phyloP scores from a whole-genome alignment of 2,113 vertebrate species.

The Triplophysa dalaica region DNA sequence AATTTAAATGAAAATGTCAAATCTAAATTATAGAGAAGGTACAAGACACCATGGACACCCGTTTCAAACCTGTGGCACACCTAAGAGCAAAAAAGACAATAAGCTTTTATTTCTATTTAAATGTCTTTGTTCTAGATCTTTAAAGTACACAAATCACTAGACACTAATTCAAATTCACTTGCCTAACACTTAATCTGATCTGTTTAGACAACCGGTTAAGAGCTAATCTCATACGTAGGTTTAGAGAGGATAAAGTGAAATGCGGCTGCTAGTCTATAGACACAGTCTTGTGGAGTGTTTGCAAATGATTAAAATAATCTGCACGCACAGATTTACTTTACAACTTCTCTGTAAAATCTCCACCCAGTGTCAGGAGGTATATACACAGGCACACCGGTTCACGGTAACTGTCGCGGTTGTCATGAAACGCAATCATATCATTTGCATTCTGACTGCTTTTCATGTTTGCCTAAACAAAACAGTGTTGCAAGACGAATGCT shows the following conservation, averaged over 20 bases:
- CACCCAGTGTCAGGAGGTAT: neutral
- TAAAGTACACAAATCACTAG: neutral
- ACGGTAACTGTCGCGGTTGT: neutral
- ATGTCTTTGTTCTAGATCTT: no score
- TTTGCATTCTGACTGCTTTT: constrained; percentile 27
- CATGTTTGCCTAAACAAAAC: constrained; percentile 44
- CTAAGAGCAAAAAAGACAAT: constrained; percentile 29
- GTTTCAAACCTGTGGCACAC: neutral
- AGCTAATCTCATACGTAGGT: neutral
- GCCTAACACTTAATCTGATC: neutral
- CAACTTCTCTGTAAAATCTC: constrained; percentile 18
- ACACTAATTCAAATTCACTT: neutral
- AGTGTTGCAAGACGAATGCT: constrained; percentile 24
- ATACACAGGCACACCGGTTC: neutral
- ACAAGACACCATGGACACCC: neutral
- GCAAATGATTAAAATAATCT: constrained; percentile 28
- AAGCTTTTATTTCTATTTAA: no score
- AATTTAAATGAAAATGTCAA: no score
- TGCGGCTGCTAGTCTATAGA: neutral
- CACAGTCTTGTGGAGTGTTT: neutral
- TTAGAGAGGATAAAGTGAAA: neutral
- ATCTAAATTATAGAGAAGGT: no score
- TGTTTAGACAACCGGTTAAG: neutral
- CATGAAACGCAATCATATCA: neutral
- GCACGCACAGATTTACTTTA: constrained; percentile 40